phyloP scores from a whole-genome alignment of 1,140 invertebrate genomes.

The Bombus waltoni region DNA sequence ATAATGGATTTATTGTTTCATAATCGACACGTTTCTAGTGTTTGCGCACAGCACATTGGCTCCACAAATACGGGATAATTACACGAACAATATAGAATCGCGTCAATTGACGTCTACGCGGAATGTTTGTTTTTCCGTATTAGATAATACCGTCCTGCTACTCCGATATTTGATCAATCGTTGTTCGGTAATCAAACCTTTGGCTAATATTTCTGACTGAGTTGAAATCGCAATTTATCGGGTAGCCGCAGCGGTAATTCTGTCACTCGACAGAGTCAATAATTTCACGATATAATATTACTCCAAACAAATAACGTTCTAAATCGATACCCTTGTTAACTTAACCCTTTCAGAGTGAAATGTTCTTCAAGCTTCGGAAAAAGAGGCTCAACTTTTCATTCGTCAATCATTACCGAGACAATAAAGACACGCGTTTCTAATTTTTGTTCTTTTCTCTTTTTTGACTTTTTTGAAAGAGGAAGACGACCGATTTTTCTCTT shows the following conservation, averaged over 20 bases:
- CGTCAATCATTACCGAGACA: neutral
- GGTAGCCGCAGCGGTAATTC: neutral
- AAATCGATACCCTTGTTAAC: too few species aligned
- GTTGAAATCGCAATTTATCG: conserved; percentile 10
- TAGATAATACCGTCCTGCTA: conserved; percentile 1
- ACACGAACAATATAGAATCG: neutral
- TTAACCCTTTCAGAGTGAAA: neutral
- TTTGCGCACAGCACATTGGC: neutral
- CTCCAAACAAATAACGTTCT: neutral
- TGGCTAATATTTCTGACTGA: neutral
- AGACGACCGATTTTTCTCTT: too few species aligned
- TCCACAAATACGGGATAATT: conserved; percentile 12
- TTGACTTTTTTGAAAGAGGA: too few species aligned
- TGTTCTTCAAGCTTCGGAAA: too few species aligned
- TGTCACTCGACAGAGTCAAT: neutral
- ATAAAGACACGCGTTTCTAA: neutral
- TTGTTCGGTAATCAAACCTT: conserved; percentile 5
- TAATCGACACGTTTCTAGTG: conserved; percentile 4
- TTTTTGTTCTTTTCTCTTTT: too few species aligned
- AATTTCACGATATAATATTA: neutral
- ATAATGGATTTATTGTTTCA: neutral
- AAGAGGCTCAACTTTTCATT: neutral
- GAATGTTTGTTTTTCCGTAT: conserved; percentile 7
- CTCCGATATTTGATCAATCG: conserved; percentile 20
- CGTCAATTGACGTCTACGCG: conserved; percentile 27